Conservation (phyloP, 2,113 vertebrate genomes). For the Onychorhynchus coronatus region DNA sequence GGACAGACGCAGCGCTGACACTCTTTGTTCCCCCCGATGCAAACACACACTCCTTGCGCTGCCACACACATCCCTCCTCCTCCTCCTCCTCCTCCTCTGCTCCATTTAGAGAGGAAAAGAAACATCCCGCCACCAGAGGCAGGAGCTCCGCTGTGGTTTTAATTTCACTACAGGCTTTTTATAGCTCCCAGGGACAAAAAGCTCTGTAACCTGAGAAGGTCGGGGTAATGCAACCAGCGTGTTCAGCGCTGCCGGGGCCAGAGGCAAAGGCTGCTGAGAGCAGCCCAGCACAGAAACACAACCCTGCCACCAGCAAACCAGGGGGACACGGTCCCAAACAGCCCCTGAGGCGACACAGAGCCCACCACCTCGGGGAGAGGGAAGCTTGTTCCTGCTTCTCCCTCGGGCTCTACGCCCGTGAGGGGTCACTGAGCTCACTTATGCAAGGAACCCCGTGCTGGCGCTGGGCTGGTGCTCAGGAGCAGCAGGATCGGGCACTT, state of each 20-base stretch:
- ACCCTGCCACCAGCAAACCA: neutral
- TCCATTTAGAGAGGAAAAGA: neutral
- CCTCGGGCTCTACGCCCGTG: neutral
- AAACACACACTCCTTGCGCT: no score
- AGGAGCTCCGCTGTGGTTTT: neutral
- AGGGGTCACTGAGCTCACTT: fast-evolving
- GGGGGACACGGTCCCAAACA: fast-evolving
- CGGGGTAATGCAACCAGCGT: neutral
- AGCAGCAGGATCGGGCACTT: neutral
- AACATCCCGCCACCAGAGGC: neutral
- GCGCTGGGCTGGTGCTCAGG: neutral
- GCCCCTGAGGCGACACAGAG: fast-evolving
- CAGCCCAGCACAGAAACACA: neutral
- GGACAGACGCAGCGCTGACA: neutral
- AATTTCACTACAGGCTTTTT: neutral
- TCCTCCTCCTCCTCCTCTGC: neutral
- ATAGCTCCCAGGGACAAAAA: neutral
- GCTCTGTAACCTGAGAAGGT: slow-evolving; percentile 14
- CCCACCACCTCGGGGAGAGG: fast-evolving
- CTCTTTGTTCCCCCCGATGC: neutral
- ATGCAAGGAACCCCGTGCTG: fast-evolving
- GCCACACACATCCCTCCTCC: neutral
- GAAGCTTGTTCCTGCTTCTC: fast-evolving
- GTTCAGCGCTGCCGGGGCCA: neutral
- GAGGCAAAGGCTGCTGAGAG: neutral